Evolutionary conservation across 2,113 vertebrate genomes (phyloP), one percentile per base, ranked within the genome.

Genomic region (Rattus rattus): DNA sequence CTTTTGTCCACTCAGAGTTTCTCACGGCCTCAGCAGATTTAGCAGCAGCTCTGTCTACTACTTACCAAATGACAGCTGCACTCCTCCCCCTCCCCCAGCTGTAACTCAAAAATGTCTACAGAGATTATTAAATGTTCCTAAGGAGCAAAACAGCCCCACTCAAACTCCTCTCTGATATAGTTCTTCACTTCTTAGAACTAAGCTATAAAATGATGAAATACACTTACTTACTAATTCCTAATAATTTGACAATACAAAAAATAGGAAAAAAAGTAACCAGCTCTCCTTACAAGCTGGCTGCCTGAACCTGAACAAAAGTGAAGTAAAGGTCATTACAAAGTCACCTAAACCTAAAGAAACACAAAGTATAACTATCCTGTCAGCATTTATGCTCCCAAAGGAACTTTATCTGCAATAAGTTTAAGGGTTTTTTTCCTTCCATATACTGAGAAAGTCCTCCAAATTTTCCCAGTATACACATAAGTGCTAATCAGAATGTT

Each of bases 311-410:
- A 69, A 86, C 63, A 86, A 96, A 43, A 54, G 17, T n/a, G 76
- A 94, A 97, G 17, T n/a, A 86, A 94, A 97, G 90, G 84, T 94
- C 91, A 95, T 52, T 33, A 92, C 92, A 97, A 97, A 84, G 22
- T 4, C 83, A 96, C 56, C 65, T 69, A 95, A 96, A 92, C 90
- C 96, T 93, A 92, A 94, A 96, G 85, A 96, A 96, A 95, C 54
- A 87, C 8, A 19, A 93, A 95, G 10, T 83, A 2, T 72, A 47
- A 90, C 54, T 24, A 94, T 61, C 22, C 76, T 67, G 30, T 47
- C 56, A 5, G 33, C 92, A 95, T 56, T 88, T 95, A 77, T 47
- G 70, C 24, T 73, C 70, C 24, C 19, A 24, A 90, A 94, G 47
- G 67, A 84, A 97, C 89, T 95, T 97, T 83, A 88, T 26, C 54